Evolutionary conservation across 2,797 vertebrate species (phyloP), one percentile per base, ranked within the genome.

Genomic region (Paratrypauchen microcephalus): DNA sequence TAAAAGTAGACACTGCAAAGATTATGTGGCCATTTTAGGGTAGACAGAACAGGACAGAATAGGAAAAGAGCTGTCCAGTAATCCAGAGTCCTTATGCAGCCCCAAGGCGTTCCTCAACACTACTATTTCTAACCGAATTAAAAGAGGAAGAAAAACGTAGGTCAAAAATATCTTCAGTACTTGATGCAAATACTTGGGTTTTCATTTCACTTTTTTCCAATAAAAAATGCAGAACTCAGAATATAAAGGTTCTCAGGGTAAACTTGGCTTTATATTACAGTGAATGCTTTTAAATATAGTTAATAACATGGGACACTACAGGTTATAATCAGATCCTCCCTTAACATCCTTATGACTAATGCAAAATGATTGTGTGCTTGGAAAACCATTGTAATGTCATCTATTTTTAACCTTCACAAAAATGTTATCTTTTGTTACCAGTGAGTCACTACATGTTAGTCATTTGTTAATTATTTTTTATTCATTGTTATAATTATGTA

Each of bases 201-300:
- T 74, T 92, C 91, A 87, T 91, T 92, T 93, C 92, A 88, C 88
- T 87, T 93, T 91, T 89, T 87, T 80, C 69, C 36, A 85, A 83
- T 82, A 83, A 78, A 78, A 52, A 61, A 76, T 15, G 23, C 60
- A 76, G 61, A 77, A 76, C 66, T 69, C 12, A 11, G 58, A 70
- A 76, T 36, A 41, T 30, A 61, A 54, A 52, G 68, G 68, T 12
- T 5, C 28, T 19, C 6, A 18, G 5, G 23, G 12, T 30, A 54
- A 5, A 19, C 56, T 13, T n/a, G n/a, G 16, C 4, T 4, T 4
- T 32, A 39, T 11, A 30, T 19, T 30, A 55, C 11, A 55, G 8
- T 41, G 19, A 24, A 7, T 21, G 5, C 3, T 18, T 62, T 57
- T 16, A 65, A 41, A 21, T 5, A 24, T 9, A 61, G 28, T 11